These are phyloP conservation scores for Liasis olivaceus DNA, from an alignment of 2,797 vertebrate species.

Conservation along the genomic window DNA sequence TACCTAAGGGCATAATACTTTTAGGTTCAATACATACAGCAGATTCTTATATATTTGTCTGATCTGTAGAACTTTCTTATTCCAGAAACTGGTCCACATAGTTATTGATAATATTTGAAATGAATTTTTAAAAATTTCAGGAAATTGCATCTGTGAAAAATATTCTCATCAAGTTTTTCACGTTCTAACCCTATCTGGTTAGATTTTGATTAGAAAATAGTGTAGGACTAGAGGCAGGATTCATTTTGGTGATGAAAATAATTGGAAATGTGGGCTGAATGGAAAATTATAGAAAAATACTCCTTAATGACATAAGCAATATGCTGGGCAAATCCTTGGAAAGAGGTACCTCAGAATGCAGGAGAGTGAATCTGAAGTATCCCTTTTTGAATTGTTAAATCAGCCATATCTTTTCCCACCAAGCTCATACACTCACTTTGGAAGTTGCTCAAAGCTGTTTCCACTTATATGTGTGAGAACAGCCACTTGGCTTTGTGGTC, in stretches of 20 bases:
- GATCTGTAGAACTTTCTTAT: neutral
- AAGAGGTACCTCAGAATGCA: neutral
- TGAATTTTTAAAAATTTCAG: neutral
- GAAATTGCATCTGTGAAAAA: neutral
- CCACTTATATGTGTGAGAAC: neutral
- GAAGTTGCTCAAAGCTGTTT: neutral
- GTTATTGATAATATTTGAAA: neutral
- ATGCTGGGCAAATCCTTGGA: neutral
- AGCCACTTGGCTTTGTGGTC: neutral
- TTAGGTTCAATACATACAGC: neutral
- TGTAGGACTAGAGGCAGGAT: neutral
- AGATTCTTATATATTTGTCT: neutral
- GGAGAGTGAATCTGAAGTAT: neutral
- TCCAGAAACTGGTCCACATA: neutral
- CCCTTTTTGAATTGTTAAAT: neutral
- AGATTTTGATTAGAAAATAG: neutral
- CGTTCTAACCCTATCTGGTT: neutral
- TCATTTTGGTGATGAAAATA: neutral
- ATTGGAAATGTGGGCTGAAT: neutral
- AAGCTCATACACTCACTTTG: neutral
- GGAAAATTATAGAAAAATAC: neutral
- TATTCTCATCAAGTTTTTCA: neutral
- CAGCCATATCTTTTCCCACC: neutral
- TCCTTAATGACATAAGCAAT: neutral
- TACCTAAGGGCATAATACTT: neutral